These are phyloP conservation scores for Morbakka virulenta DNA, from an alignment of 30 jellyfish, hydroid and myxozoan genomes.

Conservation along the genomic window DNA sequence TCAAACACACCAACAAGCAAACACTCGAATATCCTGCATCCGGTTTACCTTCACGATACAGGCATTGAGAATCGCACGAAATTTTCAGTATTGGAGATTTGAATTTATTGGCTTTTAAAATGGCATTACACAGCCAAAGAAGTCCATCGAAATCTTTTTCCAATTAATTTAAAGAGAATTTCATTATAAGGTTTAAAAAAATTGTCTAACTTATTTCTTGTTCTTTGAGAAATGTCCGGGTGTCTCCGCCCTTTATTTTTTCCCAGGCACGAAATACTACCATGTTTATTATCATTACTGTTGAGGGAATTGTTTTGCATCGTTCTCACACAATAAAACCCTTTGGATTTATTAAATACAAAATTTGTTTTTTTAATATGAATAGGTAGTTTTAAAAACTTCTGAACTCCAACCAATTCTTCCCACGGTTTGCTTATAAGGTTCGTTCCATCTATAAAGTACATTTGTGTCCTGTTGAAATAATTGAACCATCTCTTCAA, in stretches of 20 bases:
- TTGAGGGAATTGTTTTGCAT: constrained; percentile 13
- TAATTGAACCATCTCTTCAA: constrained; percentile 65
- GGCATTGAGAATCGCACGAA: too few species aligned
- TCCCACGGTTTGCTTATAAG: constrained; percentile 66
- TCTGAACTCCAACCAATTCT: constrained; percentile 68
- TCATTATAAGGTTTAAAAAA: constrained; percentile 79
- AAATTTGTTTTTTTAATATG: constrained; percentile 45
- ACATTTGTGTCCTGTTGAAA: constrained; percentile 71
- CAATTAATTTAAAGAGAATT: constrained; percentile 55
- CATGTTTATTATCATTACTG: background rate
- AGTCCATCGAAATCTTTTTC: constrained; percentile 76
- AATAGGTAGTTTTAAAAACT: constrained; percentile 66
- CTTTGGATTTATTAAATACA: constrained; percentile 67
- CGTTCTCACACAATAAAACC: constrained; percentile 68
- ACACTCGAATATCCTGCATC: too few species aligned
- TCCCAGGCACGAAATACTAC: constrained; percentile 54
- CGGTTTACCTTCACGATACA: too few species aligned
- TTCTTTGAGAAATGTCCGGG: constrained; percentile 42
- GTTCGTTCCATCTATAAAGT: constrained; percentile 79
- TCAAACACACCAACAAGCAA: too few species aligned
- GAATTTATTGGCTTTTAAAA: too few species aligned
- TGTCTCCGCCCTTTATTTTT: constrained; percentile 91
- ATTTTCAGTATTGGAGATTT: too few species aligned
- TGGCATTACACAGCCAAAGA: too few species aligned
- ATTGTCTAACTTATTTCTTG: constrained; percentile 41